Evolutionary conservation across 2,888 invertebrate species (phyloP).

Genomic region (Andricus curvator): DNA sequence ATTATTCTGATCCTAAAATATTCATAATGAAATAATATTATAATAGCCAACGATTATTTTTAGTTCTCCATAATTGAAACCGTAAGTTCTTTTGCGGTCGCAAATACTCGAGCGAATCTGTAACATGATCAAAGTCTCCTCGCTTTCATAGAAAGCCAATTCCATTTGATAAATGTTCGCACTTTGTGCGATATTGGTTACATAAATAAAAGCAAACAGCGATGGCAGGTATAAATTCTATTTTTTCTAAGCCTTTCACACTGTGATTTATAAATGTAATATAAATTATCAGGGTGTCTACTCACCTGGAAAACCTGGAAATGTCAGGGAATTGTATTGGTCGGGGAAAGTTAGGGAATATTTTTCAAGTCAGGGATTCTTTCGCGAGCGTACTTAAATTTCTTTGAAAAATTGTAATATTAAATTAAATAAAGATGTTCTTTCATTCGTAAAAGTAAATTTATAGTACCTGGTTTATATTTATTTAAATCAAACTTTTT

Average conservation of each 20-base stretch:
- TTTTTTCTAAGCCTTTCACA: not conserved
- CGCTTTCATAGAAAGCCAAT: not conserved
- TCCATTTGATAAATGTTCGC: not conserved
- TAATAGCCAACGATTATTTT: not conserved
- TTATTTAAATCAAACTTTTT: too few species aligned
- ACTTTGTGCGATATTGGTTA: not conserved
- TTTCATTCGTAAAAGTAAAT: too few species aligned
- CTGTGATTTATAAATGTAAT: not conserved
- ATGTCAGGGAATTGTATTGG: too few species aligned
- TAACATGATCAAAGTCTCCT: not conserved
- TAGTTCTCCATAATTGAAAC: not conserved
- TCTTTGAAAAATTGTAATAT: too few species aligned
- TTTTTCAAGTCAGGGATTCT: too few species aligned
- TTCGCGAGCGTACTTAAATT: too few species aligned
- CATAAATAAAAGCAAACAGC: not conserved
- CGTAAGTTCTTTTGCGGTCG: not conserved
- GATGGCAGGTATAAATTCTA: not conserved
- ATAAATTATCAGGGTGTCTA: too few species aligned
- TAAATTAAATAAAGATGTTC: too few species aligned
- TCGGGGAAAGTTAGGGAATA: too few species aligned
- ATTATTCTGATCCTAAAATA: too few species aligned
- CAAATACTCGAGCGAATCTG: not conserved
- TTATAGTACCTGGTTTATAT: too few species aligned
- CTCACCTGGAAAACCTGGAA: too few species aligned
- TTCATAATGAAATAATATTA: not conserved